Evolutionary conservation across 2,888 invertebrate species (phyloP).

Genomic region (Spisula subtruncata): DNA sequence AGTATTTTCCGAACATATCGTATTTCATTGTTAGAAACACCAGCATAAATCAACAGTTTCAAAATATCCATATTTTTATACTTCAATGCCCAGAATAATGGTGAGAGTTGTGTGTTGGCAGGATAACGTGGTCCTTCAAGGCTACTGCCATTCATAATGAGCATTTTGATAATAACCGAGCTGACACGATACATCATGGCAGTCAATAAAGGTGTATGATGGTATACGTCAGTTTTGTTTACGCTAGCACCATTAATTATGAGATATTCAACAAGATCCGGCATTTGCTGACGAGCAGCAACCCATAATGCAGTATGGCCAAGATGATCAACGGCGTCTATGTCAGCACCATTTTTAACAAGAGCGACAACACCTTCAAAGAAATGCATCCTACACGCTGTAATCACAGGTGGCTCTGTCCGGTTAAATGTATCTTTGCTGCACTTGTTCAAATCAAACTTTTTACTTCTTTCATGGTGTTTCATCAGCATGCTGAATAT

Average conservation of each 20-base stretch:
- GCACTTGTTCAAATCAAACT: slow-evolving; percentile 85
- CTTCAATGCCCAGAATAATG: slow-evolving; percentile 83
- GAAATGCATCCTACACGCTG: slow-evolving; percentile 87
- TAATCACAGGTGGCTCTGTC: slow-evolving; percentile 87
- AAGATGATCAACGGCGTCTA: slow-evolving; percentile 82
- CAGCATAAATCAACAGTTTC: slow-evolving; percentile 79
- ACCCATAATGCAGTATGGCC: slow-evolving; percentile 84
- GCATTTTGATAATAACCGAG: slow-evolving; percentile 82
- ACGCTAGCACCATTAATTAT: slow-evolving; percentile 84
- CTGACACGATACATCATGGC: slow-evolving; percentile 83
- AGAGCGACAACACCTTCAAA: slow-evolving; percentile 84
- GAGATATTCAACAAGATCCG: slow-evolving; percentile 81
- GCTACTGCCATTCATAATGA: slow-evolving; percentile 82
- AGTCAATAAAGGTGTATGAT: slow-evolving; percentile 84
- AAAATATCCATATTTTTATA: slow-evolving; percentile 82
- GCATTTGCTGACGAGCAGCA: slow-evolving; percentile 82
- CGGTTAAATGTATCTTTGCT: slow-evolving; percentile 86
- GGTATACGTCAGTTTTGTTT: slow-evolving; percentile 84
- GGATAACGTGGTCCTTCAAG: slow-evolving; percentile 78
- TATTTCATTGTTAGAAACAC: slow-evolving; percentile 79
- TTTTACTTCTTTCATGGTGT: slow-evolving; percentile 82
- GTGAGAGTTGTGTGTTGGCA: slow-evolving; percentile 79
- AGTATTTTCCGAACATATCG: slow-evolving; percentile 79
- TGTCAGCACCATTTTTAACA: slow-evolving; percentile 84
- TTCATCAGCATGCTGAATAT: slow-evolving; percentile 85